phyloP scores from a whole-genome alignment of 2,113 vertebrate species.

The Oncorhynchus keta region DNA sequence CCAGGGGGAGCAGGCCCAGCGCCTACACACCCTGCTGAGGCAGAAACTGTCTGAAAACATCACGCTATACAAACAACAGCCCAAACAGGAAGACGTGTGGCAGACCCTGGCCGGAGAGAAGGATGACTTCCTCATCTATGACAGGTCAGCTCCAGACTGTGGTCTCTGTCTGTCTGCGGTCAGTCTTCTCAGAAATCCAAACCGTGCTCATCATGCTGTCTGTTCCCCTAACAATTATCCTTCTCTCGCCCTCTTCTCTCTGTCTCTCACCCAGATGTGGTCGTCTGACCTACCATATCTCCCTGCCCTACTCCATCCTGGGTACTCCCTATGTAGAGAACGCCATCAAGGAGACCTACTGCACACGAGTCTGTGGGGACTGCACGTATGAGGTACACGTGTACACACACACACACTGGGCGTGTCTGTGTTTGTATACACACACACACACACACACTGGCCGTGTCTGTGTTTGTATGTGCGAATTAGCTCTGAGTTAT shows the following conservation, averaged over 20 bases:
- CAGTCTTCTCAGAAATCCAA: too few species aligned
- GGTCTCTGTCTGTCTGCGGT: too few species aligned
- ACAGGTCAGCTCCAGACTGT: slow-evolving; percentile 77
- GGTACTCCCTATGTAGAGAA: slow-evolving; percentile 79
- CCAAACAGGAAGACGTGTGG: slow-evolving; percentile 84
- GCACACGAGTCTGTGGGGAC: slow-evolving; percentile 81
- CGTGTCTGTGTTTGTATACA: neutral
- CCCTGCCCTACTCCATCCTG: slow-evolving; percentile 84
- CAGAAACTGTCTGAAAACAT: slow-evolving; percentile 76
- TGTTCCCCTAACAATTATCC: neutral
- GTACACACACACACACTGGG: too few species aligned
- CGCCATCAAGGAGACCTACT: slow-evolving; percentile 85
- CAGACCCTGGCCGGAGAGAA: slow-evolving; percentile 80
- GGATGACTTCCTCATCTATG: slow-evolving; percentile 92
- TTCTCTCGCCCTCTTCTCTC: too few species aligned
- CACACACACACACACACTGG: neutral
- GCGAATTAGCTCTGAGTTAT: neutral
- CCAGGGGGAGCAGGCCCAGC: slow-evolving; percentile 72
- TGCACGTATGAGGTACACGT: slow-evolving; percentile 78
- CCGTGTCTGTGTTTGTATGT: neutral
- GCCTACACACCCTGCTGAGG: slow-evolving; percentile 72
- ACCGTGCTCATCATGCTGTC: neutral
- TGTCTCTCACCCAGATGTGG: slow-evolving; percentile 79
- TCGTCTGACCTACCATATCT: slow-evolving; percentile 83
- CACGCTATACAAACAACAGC: slow-evolving; percentile 83